Base-by-base conservation (phyloP, 2,113 vertebrate species). In the Tragelaphus strepsiceros region DNA sequence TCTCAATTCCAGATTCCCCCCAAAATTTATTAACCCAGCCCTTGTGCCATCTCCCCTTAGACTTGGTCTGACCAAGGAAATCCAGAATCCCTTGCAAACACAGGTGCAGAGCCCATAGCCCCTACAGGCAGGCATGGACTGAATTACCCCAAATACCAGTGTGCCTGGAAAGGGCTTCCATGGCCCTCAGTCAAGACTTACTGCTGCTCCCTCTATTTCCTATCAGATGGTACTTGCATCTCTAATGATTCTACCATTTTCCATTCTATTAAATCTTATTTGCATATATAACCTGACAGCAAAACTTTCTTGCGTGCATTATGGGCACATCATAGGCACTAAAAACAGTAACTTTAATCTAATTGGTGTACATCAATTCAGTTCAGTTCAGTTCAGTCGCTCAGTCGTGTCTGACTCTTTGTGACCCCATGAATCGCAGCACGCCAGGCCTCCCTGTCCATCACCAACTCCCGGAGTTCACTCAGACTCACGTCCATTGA, bases 331-430 rank as follows among this genome's bases (percentile, higher is more conserved):
- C 21, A 51, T 24, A 88, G 43, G 32, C 43, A 88, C 26, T 58
- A 49, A 95, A 95, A 94, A 28, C 24, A 81, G 95, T 64, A 61
- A 84, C 28, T 86, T 97, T 53, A 93, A 94, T 64, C 53, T 86
- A 59, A 88, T 61, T 54, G 82, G 21, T 95, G 12, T 64, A 10
- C 28, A 88, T 53, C 7, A 91, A 54, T 53, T 43, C 43, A 43
- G 43, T 43, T 43, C 43, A 43, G 43, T 43, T 43, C 43, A 43
- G 43, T 43, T 43, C 43, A 43, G 43, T 43, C 43, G 43, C 43
- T 43, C 43, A 43, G 43, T 43, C 5, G 43, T 43, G 43, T 43
- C 39, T 43, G 39, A 43, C 39, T 43, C 39, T n/a, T n/a, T 43
- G 39, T 43, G 39, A 43, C 39, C 39, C 39, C 39, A 43, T 43